These are phyloP conservation scores for Pungitius pungitius DNA, from an alignment of 2,113 vertebrate species.

Conservation along the genomic window DNA sequence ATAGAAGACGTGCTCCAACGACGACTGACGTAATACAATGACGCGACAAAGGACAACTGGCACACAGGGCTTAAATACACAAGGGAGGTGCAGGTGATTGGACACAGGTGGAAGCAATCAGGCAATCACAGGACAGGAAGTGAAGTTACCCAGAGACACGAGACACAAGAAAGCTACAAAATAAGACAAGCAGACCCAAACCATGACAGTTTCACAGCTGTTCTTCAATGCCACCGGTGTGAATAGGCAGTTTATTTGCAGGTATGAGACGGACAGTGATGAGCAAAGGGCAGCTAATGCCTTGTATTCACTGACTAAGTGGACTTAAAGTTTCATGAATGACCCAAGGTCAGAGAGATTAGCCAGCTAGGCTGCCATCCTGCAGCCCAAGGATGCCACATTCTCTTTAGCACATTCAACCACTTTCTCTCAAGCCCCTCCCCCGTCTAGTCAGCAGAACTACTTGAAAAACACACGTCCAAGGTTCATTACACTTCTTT, in stretches of 20 bases:
- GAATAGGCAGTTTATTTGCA: not conserved
- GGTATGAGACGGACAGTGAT: conserved; percentile 42
- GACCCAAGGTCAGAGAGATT: conserved; percentile 53
- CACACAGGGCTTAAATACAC: too few species aligned
- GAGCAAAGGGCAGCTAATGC: conserved; percentile 53
- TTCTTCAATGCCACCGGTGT: not conserved
- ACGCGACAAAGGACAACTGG: too few species aligned
- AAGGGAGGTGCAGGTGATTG: too few species aligned
- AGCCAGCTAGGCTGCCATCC: conserved; percentile 49
- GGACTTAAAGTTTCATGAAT: conserved; percentile 26
- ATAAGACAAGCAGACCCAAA: too few species aligned
- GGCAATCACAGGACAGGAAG: too few species aligned
- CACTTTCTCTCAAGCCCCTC: not conserved
- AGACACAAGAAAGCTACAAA: too few species aligned
- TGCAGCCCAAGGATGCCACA: conserved; percentile 11
- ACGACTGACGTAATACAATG: too few species aligned
- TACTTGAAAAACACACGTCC: not conserved
- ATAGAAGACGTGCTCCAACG: too few species aligned
- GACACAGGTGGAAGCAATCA: too few species aligned
- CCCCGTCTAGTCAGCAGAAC: not conserved
- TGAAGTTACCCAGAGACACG: too few species aligned
- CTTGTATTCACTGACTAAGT: conserved; percentile 17
- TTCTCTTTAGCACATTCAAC: conserved; percentile 14
- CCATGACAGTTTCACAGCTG: too few species aligned
- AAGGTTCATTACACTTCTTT: conserved; percentile 40